Conservation (phyloP, 1,140 invertebrate species). For the Rhynchophorus ferrugineus region DNA sequence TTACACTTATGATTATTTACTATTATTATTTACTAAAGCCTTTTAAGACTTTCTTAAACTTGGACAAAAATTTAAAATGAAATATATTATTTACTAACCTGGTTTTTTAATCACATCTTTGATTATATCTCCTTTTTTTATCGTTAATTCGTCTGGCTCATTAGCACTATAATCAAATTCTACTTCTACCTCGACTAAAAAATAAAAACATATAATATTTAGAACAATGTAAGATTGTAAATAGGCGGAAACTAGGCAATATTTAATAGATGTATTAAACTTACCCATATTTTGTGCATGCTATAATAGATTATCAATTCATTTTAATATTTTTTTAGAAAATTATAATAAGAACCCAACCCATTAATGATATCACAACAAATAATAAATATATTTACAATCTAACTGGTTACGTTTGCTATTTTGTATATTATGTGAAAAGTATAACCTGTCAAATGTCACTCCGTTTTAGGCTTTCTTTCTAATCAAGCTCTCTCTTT, state of each 20-base stretch:
- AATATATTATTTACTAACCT: conserved; percentile 11
- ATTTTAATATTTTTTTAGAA: not conserved
- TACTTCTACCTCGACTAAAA: conserved; percentile 67
- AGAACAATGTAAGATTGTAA: not conserved
- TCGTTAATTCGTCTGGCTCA: conserved; percentile 75
- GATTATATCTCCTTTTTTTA: conserved; percentile 84
- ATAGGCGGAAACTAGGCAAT: conserved; percentile 1
- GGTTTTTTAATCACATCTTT: conserved; percentile 73
- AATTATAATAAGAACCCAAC: not conserved
- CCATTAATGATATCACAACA: not conserved
- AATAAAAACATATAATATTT: conserved; percentile 1
- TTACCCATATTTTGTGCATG: not conserved
- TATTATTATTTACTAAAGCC: not conserved
- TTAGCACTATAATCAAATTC: conserved; percentile 76
- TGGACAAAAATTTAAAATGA: too few relatives aligned
- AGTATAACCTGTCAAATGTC: not conserved
- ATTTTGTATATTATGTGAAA: not conserved
- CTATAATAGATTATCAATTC: not conserved
- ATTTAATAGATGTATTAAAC: not conserved
- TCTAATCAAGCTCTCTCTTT: not conserved
- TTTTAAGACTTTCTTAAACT: not conserved
- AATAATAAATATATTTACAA: not conserved
- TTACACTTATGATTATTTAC: not conserved
- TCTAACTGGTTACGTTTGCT: not conserved
- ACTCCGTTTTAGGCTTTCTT: not conserved